Percentiles rank a stretch among this genome's conserved stretches.
These are phyloP conservation scores for Mormyrops boulengeri DNA, from an alignment of 2,797 vertebrate species.

Conservation along the genomic window DNA sequence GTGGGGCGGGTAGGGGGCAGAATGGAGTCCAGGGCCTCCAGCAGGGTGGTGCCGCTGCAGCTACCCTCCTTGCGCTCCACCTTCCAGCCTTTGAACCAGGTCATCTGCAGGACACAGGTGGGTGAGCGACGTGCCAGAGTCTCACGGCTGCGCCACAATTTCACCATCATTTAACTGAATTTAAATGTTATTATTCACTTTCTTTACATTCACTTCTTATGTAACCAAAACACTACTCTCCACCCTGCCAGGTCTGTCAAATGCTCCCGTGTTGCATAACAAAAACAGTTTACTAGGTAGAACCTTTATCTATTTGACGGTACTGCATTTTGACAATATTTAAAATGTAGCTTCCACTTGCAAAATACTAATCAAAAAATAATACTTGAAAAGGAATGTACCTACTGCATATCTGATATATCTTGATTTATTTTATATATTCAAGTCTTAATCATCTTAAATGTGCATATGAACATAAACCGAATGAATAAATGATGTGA, in stretches of 20 bases:
- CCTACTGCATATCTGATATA: neutral
- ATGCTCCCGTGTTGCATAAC: neutral
- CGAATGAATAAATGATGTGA: neutral
- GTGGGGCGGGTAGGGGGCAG: constrained; percentile 50
- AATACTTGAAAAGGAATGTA: neutral
- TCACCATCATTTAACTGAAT: neutral
- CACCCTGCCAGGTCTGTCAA: neutral
- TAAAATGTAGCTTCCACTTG: neutral
- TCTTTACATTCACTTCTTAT: neutral
- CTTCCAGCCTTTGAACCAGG: constrained; percentile 57
- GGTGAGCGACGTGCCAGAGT: neutral
- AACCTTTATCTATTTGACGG: neutral
- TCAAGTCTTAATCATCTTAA: neutral
- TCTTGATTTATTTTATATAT: neutral
- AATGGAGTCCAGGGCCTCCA: constrained; percentile 53
- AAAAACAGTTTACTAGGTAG: neutral
- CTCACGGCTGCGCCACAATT: neutral
- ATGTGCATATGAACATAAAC: neutral
- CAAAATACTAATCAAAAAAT: neutral
- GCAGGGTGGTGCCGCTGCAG: constrained; percentile 42
- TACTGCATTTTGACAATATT: neutral
- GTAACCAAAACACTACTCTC: neutral
- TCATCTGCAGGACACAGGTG: constrained; percentile 40
- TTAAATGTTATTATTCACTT: neutral
- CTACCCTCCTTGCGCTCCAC: constrained; percentile 51